A percentile compares a stretch with the other conserved stretches of the same genome.
phyloP scores from a whole-genome alignment of 2,797 vertebrate species.

The Lagorchestes hirsutus region DNA sequence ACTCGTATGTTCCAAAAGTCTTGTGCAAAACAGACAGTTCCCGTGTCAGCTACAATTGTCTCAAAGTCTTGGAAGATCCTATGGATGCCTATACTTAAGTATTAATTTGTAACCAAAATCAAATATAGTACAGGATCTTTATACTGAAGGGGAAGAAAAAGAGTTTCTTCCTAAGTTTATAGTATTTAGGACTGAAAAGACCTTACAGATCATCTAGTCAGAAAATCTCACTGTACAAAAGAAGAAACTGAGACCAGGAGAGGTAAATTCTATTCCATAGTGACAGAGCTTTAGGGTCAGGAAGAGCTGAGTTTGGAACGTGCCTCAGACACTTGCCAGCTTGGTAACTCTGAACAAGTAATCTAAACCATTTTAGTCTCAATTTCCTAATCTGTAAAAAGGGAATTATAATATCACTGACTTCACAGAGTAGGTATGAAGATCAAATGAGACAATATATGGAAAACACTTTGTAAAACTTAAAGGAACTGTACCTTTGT shows the following conservation, averaged over 20 bases:
- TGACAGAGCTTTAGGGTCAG: background rate
- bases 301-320: background rate
- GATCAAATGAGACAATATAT: background rate
- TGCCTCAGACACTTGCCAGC: background rate
- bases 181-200: background rate
- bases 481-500: background rate
- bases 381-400: background rate
- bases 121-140: background rate
- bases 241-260: background rate
- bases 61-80: background rate
- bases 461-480: background rate
- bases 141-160: background rate
- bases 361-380: background rate
- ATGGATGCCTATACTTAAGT: background rate
- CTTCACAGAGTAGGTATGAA: background rate
- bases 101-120: background rate
- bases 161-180: background rate
- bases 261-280: background rate
- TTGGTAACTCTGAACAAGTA: background rate
- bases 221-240: background rate
- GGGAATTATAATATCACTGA: background rate
- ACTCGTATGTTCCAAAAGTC: too few relatives aligned
- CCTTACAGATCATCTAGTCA: background rate
- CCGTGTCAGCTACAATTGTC: background rate
- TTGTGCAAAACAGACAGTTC: background rate